phyloP scores from a whole-genome alignment of 2,113 vertebrate species.

The Quiscalus mexicanus region DNA sequence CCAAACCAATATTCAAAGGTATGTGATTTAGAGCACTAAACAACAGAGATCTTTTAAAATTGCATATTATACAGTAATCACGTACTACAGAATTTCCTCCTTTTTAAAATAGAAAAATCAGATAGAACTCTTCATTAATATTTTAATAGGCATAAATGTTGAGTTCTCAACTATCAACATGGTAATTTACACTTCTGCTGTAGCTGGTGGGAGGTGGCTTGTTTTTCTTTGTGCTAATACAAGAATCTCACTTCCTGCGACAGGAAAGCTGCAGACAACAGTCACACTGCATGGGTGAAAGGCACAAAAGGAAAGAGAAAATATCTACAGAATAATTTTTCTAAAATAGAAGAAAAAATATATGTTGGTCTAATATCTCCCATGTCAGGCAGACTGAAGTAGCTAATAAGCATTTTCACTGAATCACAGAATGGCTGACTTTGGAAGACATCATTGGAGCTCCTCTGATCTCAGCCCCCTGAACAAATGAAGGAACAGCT shows the following conservation, averaged over 20 bases:
- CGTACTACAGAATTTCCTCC: not conserved
- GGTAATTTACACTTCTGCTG: slow-evolving; percentile 25
- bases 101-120: not conserved
- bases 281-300: not conserved
- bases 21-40: not conserved
- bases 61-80: not conserved
- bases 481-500: not conserved
- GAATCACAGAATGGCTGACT: not conserved
- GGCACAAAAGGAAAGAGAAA: slow-evolving; percentile 11
- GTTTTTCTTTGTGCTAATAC: slow-evolving; percentile 37
- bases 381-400: not conserved
- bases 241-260: slow-evolving; percentile 23
- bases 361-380: not conserved
- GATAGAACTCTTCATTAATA: slow-evolving; percentile 31
- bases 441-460: not conserved
- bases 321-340: not conserved
- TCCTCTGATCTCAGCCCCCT: not conserved
- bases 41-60: not conserved
- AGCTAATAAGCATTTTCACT: not conserved
- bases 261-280: not conserved
- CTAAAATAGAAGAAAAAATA: not conserved
- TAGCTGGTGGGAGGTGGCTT: slow-evolving; percentile 43
- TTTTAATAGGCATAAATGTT: slow-evolving; percentile 46
- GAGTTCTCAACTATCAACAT: slow-evolving; percentile 23
- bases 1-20: not conserved